phyloP scores from a whole-genome alignment of 2,797 vertebrate genomes.

The Distichodus sexfasciatus region DNA sequence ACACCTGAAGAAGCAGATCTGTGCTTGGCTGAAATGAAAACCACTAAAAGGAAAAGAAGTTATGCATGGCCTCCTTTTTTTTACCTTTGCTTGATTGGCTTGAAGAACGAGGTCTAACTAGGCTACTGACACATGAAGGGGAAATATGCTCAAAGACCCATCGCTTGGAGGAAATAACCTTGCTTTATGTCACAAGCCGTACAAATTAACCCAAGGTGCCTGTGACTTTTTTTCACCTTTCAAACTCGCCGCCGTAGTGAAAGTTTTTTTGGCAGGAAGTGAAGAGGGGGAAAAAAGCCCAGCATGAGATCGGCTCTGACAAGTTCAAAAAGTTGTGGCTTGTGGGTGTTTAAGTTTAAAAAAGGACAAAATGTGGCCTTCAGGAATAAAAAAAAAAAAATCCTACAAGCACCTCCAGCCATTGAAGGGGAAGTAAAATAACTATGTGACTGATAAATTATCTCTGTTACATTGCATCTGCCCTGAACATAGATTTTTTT shows the following conservation, averaged over 20 bases:
- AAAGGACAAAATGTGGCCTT: neutral
- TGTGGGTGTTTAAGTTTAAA: slow-evolving; percentile 24
- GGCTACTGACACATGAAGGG: neutral
- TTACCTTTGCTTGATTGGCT: neutral
- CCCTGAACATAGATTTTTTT: neutral
- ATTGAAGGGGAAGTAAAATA: neutral
- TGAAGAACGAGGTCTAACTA: neutral
- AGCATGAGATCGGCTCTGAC: slow-evolving; percentile 31
- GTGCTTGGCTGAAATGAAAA: neutral
- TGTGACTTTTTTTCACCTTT: slow-evolving; percentile 10
- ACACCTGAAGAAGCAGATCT: neutral
- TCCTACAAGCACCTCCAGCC: neutral
- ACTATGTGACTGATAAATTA: neutral
- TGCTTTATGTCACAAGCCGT: neutral
- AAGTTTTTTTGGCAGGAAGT: slow-evolving; percentile 53
- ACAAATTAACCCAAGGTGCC: neutral
- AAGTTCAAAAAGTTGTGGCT: slow-evolving; percentile 46
- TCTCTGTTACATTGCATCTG: neutral
- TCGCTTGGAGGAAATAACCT: neutral
- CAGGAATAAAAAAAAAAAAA: neutral
- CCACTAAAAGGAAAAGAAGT: neutral
- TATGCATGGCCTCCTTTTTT: slow-evolving; percentile 1
- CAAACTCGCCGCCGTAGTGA: slow-evolving; percentile 35
- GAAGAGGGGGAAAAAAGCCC: slow-evolving; percentile 41
- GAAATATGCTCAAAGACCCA: neutral